phyloP scores from a whole-genome alignment of 2,797 vertebrate genomes.

The Urosaurus nigricauda region DNA sequence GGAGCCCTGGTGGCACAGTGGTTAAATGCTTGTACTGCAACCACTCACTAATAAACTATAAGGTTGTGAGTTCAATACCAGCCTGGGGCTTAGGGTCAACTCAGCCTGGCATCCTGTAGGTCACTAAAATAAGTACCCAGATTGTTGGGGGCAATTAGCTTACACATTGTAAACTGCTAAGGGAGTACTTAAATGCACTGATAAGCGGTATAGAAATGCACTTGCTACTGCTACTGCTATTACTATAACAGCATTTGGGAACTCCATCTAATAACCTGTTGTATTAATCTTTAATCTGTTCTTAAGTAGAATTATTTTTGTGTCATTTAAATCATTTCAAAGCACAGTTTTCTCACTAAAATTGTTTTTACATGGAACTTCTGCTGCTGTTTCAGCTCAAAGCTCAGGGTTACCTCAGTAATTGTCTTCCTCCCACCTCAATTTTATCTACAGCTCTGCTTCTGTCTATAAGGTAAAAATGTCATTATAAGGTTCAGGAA shows the following conservation, averaged over 20 bases:
- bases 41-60: too few species aligned
- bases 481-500: conserved; percentile 66
- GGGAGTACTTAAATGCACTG: too few species aligned
- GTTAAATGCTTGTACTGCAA: too few species aligned
- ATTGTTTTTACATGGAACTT: conserved; percentile 56
- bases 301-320: conserved; percentile 55
- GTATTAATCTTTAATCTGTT: conserved; percentile 37
- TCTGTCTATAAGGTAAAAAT: conserved; percentile 56
- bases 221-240: too few species aligned
- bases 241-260: conserved; percentile 35
- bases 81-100: too few species aligned
- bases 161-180: too few species aligned
- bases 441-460: conserved; percentile 55
- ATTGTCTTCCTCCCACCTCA: conserved; percentile 17
- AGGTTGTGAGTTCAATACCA: too few species aligned
- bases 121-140: too few species aligned
- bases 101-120: too few species aligned
- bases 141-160: too few species aligned
- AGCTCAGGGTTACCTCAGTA: conserved; percentile 46
- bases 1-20: conserved; percentile 3
- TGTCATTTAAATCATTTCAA: conserved; percentile 61
- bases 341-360: conserved; percentile 31
- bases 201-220: too few species aligned
- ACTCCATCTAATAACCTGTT: conserved; percentile 51
- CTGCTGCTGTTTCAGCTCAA: conserved; percentile 42